Evolutionary conservation across 30 jellyfish, hydroid and myxozoan species (phyloP), one percentile per base, ranked within the genome.

Genomic region (Chrysaora quinquecirrha): DNA sequence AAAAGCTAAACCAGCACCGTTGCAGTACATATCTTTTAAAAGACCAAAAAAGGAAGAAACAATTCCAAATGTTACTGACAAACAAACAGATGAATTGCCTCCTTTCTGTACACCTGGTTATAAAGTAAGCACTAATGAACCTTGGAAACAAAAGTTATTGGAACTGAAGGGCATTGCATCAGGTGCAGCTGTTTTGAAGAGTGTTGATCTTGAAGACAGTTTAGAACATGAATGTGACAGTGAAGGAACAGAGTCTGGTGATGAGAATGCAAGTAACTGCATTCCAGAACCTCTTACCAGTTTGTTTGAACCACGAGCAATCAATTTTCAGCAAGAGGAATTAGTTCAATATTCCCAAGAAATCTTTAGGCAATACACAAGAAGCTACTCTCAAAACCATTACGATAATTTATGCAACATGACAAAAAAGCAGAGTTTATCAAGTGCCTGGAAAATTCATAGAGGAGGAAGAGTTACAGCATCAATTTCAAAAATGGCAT

Each of bases 381-480:
- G 32, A 54, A 58, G 70, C 24, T 58, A 60, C 28, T 27, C 68
- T 19, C 78, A 76, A 16, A 34, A 30, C 18, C 80, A 56, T 16
- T 63, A 27, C 28, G 66, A 29, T 28, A 31, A 76, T 65, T 75
- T 78, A 31, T 60, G 79, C 47, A 32, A 64, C 31, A 25, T 28
- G 29, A 64, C 89, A 35, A 61, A 35, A 62, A 35, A 63, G 34
- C 89, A 78, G 61, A 30, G 61, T 19, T n/a, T 76, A 9, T 54
- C 88, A 58, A 48, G 38, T 3, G 70, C 20, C 22, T 76, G 88
- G 88, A 56, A 46, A 56, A 48, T 50, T 46, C 77, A 76, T 46
- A 58, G 88, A 54, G 78, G 38, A 2, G 77, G 88, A 14, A 60
- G 88, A 76, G 38, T 30, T 31, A 76, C 88, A 9, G 78, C 88